phyloP scores from a whole-genome alignment of 2,888 invertebrate species.

The Thymelicus lineola region DNA sequence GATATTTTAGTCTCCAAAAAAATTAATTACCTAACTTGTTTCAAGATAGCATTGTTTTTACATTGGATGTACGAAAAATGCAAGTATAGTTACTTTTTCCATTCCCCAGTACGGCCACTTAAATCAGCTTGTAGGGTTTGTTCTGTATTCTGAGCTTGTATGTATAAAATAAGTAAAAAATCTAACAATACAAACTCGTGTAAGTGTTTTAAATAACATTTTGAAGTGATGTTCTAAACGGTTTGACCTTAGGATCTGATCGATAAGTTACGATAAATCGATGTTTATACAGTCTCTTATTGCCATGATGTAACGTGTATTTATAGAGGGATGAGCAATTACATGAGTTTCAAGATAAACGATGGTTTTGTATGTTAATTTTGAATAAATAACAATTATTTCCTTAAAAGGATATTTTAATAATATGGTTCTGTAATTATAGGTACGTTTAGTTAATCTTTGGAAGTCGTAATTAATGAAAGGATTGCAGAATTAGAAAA shows the following conservation, averaged over 20 bases:
- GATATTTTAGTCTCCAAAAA: too few species aligned
- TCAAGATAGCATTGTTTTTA: too few species aligned
- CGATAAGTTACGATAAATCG: slow-evolving; percentile 20
- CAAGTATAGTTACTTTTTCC: too few species aligned
- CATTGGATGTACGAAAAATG: too few species aligned
- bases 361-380: slow-evolving; percentile 23
- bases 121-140: too few species aligned
- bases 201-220: slow-evolving; percentile 1
- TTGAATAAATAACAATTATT: slow-evolving; percentile 3
- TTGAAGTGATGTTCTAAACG: slow-evolving; percentile 28
- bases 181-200: neutral
- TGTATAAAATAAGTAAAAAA: neutral
- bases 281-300: slow-evolving; percentile 17
- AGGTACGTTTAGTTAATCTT: too few species aligned
- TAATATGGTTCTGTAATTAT: too few species aligned
- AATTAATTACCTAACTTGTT: too few species aligned
- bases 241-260: slow-evolving; percentile 28
- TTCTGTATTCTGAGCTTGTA: too few species aligned
- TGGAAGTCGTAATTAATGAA: too few species aligned
- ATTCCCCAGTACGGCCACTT: too few species aligned
- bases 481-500: too few species aligned
- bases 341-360: slow-evolving; percentile 22
- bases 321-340: slow-evolving; percentile 28
- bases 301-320: slow-evolving; percentile 20
- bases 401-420: neutral